Conservation (phyloP, 35 echinoderm and acorn worm species). For the Apostichopus californicus region DNA sequence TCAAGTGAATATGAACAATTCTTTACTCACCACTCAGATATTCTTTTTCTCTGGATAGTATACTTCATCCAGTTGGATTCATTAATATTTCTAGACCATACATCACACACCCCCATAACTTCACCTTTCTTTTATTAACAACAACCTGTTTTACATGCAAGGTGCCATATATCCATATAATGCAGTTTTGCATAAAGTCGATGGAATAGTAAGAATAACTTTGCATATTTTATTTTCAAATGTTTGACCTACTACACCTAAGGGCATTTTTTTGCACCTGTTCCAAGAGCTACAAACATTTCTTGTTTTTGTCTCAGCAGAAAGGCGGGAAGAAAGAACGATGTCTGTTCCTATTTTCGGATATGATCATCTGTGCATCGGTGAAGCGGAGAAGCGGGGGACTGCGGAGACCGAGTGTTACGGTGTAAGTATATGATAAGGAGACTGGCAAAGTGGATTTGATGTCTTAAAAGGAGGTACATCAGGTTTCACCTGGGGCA, state of each 20-base stretch:
- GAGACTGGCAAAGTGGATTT: neutral
- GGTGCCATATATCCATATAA: neutral
- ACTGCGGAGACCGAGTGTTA: conserved; percentile 75
- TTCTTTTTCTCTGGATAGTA: no score
- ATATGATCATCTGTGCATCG: conserved; percentile 88
- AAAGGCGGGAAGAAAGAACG: conserved; percentile 93
- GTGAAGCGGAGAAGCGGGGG: conserved; percentile 87
- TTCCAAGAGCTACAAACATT: neutral
- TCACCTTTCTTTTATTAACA: no score
- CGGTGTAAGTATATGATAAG: conserved; percentile 76
- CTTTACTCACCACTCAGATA: no score
- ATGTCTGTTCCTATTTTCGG: conserved; percentile 94
- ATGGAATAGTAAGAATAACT: neutral
- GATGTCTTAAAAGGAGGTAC: neutral
- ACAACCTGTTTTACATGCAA: neutral
- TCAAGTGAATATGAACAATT: no score
- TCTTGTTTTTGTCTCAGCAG: conserved; percentile 52
- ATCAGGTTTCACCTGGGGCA: neutral
- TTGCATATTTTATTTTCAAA: neutral
- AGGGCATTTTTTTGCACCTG: neutral
- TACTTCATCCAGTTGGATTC: no score
- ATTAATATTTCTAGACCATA: no score
- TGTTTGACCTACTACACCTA: neutral
- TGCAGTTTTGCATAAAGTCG: neutral
- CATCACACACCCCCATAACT: no score